A percentile compares a stretch with the other conserved stretches of the same genome.
Conservation (phyloP, 2,113 vertebrate species). For the Anas platyrhynchos region DNA sequence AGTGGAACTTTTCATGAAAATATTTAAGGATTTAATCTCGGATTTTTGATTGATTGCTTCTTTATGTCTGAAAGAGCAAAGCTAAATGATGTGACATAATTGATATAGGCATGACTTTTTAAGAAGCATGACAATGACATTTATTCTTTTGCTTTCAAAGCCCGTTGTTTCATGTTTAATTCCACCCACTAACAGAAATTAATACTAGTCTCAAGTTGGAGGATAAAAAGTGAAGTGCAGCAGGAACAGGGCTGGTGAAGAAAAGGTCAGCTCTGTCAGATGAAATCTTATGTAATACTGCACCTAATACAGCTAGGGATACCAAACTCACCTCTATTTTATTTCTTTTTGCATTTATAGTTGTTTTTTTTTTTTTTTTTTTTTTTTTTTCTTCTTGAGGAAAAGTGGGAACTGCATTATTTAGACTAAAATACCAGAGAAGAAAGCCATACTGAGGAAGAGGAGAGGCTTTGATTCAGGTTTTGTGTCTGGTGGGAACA, state of each 20-base stretch:
- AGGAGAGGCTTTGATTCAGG: conserved; percentile 53
- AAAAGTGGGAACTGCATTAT: conserved; percentile 3
- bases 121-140: background rate
- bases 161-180: background rate
- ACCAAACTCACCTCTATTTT: background rate
- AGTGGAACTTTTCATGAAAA: background rate
- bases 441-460: conserved; percentile 29
- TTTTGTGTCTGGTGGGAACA: conserved; percentile 69
- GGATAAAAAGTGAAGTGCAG: background rate
- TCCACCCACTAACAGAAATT: background rate
- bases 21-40: background rate
- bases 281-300: background rate
- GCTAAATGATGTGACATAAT: background rate
- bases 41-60: background rate
- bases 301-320: background rate
- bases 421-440: conserved; percentile 44
- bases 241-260: background rate
- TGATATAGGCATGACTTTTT: background rate
- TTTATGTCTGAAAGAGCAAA: background rate
- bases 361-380: background rate
- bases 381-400: background rate
- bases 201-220: background rate
- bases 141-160: background rate
- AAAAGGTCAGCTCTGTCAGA: background rate
- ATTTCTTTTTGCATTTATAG: background rate